phyloP scores from a whole-genome alignment of 1,140 invertebrate genomes.

The Bombus huntii region DNA sequence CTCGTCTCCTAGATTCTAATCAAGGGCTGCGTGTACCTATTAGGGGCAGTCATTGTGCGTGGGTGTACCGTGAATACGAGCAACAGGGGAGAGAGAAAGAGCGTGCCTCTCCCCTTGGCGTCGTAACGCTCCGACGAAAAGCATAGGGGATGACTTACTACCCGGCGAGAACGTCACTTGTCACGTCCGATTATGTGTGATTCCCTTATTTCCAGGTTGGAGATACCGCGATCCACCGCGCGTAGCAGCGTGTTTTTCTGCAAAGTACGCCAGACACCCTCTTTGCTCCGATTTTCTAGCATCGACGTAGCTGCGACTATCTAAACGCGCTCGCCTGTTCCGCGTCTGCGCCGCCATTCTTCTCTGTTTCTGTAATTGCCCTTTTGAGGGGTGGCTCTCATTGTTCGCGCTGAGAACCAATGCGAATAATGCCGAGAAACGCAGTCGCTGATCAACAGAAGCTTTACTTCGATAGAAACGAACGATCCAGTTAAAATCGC shows the following conservation, averaged over 20 bases:
- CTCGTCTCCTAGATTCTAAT: slow-evolving; percentile 77
- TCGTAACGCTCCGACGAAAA: slow-evolving; percentile 68
- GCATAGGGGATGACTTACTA: slow-evolving; percentile 55
- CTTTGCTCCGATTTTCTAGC: slow-evolving; percentile 13
- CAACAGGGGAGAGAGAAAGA: slow-evolving; percentile 47
- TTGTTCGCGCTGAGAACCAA: slow-evolving; percentile 23
- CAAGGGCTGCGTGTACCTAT: slow-evolving; percentile 81
- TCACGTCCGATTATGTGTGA: slow-evolving; percentile 76
- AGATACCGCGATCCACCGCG: slow-evolving; percentile 38
- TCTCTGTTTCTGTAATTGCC: slow-evolving; percentile 32
- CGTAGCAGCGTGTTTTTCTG: slow-evolving; percentile 27
- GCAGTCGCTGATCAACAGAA: slow-evolving; percentile 29
- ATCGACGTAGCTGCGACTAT: slow-evolving; percentile 23
- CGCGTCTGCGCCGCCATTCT: slow-evolving; percentile 28
- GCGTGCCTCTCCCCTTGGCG: slow-evolving; percentile 40
- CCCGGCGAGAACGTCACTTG: slow-evolving; percentile 75
- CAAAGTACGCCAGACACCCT: slow-evolving; percentile 22
- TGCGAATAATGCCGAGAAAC: slow-evolving; percentile 18
- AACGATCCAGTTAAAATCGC: not conserved
- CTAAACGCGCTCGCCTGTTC: slow-evolving; percentile 40
- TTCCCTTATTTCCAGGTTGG: slow-evolving; percentile 66
- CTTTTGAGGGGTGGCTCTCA: slow-evolving; percentile 26
- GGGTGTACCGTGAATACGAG: slow-evolving; percentile 75
- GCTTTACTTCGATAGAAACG: not conserved
- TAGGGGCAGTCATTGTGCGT: slow-evolving; percentile 80